phyloP scores from a whole-genome alignment of 2,113 vertebrate genomes.

The Nothocercus nigrocapillus region DNA sequence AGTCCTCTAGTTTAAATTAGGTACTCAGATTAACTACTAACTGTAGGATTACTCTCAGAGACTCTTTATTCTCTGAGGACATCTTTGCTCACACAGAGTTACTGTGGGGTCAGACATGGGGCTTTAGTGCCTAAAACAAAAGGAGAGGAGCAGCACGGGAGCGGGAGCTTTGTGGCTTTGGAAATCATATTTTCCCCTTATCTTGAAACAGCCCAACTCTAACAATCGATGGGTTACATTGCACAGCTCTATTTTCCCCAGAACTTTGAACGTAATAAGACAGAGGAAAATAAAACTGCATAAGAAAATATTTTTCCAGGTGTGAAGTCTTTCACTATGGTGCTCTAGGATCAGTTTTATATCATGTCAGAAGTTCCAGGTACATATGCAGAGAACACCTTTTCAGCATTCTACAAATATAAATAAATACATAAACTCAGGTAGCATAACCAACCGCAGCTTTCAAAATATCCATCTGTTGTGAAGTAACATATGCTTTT shows the following conservation, averaged over 20 bases:
- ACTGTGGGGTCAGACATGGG: background rate
- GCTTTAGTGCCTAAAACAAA: background rate
- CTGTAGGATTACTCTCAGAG: background rate
- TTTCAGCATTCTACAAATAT: background rate
- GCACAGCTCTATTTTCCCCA: background rate
- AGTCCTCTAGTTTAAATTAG: background rate
- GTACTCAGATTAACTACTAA: background rate
- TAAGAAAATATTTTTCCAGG: background rate
- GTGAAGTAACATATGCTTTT: background rate
- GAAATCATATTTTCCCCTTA: background rate
- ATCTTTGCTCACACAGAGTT: background rate
- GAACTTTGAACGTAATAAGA: background rate
- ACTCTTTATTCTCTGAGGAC: background rate
- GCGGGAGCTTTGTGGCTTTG: fast-evolving
- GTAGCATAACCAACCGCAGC: background rate
- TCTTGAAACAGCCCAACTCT: background rate
- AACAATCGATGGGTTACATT: background rate
- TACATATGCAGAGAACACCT: background rate
- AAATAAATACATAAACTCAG: background rate
- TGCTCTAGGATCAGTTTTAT: background rate
- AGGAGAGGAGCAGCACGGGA: background rate
- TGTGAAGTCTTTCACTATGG: background rate
- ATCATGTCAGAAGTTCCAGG: background rate
- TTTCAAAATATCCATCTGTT: background rate
- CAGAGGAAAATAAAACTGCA: background rate